phyloP scores from a whole-genome alignment of 2,113 vertebrate genomes.

The Stigmatopora nigra region DNA sequence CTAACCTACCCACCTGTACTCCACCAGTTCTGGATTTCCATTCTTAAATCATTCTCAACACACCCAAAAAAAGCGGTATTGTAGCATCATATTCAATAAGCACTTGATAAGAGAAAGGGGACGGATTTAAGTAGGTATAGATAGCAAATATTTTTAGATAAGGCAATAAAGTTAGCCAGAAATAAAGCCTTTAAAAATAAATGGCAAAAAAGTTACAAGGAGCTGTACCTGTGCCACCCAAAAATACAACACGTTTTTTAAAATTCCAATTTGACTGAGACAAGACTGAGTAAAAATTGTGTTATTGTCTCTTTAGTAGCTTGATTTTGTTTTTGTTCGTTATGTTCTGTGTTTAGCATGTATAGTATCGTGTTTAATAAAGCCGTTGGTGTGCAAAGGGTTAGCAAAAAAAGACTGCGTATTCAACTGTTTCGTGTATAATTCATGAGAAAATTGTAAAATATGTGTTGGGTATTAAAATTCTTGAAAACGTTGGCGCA shows the following conservation, averaged over 20 bases:
- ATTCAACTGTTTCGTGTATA: constrained; percentile 31
- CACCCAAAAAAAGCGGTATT: constrained; percentile 8
- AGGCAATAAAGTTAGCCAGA: not conserved
- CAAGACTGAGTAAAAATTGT: constrained; percentile 14
- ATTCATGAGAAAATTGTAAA: constrained; percentile 32
- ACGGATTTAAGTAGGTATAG: not conserved
- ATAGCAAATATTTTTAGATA: constrained; percentile 14
- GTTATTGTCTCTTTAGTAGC: constrained; percentile 20
- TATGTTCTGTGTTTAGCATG: constrained; percentile 46
- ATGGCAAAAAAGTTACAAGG: constrained; percentile 1
- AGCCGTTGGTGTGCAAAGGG: constrained; percentile 59
- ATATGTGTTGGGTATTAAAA: constrained; percentile 25
- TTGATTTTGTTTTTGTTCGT: constrained; percentile 44
- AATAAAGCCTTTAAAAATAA: not conserved
- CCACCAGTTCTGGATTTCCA: constrained; percentile 18
- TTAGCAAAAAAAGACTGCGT: constrained; percentile 40
- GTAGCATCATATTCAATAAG: constrained; percentile 1
- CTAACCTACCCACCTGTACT: not conserved
- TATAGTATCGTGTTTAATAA: constrained; percentile 36
- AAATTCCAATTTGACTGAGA: constrained; percentile 53
- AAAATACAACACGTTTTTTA: constrained; percentile 48
- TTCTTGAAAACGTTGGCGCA: not conserved
- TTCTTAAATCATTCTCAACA: constrained; percentile 9
- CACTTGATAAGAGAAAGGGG: not conserved
- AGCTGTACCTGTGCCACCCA: constrained; percentile 3